Base-by-base conservation (phyloP, 2,113 vertebrate species). In the Marcusenius ussheri region DNA sequence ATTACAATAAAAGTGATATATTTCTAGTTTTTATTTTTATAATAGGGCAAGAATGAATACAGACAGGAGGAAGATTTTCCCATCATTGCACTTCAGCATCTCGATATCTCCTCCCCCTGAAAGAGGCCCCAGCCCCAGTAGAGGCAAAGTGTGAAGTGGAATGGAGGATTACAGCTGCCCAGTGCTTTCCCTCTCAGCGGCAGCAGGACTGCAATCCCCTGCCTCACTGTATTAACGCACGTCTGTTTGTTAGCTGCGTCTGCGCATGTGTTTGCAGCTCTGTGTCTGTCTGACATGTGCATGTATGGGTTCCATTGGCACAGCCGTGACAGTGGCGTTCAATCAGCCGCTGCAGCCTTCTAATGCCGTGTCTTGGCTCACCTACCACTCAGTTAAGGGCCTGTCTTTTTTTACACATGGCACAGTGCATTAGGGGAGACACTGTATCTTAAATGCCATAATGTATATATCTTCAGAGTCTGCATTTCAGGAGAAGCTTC, bases 151-250 rank as follows among this genome's bases (percentile, higher is more conserved):
- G 74, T 88, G 74, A 24, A 80, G 50, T 62, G 5, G 13, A 66
- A 90, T 83, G 8, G 31, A 11, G 5, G 70, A 84, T 90, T 74
- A 88, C 58, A 85, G 89, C 45, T 80, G 74, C 85, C 49, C 85
- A 49, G 51, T 87, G 90, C 53, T 88, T 66, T 89, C 84, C 90
- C 92, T 94, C 91, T 90, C 91, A 27, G 90, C 56, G 35, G 17
- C 51, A 27, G 91, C 91, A 51, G 47, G 27, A 31, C 85, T 17
- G n/a, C n/a, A 35, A 49, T n/a, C n/a, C 21, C 13, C 46, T 15
- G 46, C 45, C 83, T 51, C 84, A 4, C 46, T 91, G 92, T 90
- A 90, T 91, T 93, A 91, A 93, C 93, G 93, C 92, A 92, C 93
- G 93, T 92, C 92, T 88, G 86, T 88, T 53, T 62, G 35, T 7